Evolutionary conservation across 2,797 vertebrate genomes (phyloP), one percentile per base, ranked within the genome.

Genomic region (Acanthurus leucopareius): DNA sequence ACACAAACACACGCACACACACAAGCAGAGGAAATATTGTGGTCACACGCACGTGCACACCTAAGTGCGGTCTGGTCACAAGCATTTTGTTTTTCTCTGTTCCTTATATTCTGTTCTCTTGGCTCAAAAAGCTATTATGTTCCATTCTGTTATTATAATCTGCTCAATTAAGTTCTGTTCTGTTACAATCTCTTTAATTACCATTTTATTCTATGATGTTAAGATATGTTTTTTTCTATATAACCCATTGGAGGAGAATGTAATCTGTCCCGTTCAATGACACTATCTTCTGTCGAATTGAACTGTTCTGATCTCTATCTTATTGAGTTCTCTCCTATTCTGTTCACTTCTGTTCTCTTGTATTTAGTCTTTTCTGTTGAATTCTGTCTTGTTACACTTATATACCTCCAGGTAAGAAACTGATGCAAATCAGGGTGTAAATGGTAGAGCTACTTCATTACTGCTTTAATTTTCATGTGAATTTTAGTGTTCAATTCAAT

Each of bases 1-100:
- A 59, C 48, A 54, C 48, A 54, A 47, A 54, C n/a, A 60, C 48
- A 59, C 64, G 62, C 59, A 60, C 42, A 63, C n/a, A 20, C 56
- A 63, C 45, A 28, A 60, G 20, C 35, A 11, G 19, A 42, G 57
- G 63, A 52, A 72, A 72, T 67, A 72, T 51, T 74, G 44, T 44
- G 59, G 60, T 60, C 67, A 56, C 44, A 49, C 38, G 35, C 14
- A 54, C 52, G n/a, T 8, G 10, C 63, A 32, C 35, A 17, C 35
- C 52, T 28, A 7, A 3, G 22, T 42, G 22, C 40, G 40, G 32
- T 75, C 66, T 59, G 28, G n/a, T 47, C 76, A 68, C 57, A 54
- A 40, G 1, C 11, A 15, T 22, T 40, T 2, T 57, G 47, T 48
- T 49, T 15, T 44, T 4, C 7, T 17, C 11, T 15, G 13, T 16